Evolutionary conservation across 1,140 invertebrate genomes (phyloP).

Genomic region (Lepidurus apus): DNA sequence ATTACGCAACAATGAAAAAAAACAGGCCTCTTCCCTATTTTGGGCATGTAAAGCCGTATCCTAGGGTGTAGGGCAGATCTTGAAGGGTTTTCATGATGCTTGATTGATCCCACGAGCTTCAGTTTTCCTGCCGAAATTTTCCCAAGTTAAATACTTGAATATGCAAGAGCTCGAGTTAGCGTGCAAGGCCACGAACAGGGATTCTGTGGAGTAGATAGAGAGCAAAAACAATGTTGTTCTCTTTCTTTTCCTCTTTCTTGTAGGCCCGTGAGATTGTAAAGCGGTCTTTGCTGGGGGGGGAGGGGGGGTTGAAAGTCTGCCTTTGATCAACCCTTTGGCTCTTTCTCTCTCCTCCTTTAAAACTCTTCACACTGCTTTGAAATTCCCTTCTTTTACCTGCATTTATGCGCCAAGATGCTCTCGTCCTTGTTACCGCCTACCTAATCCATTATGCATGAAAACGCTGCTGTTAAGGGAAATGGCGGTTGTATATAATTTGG

Average conservation of each 20-base stretch:
- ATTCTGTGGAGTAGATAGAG: background rate
- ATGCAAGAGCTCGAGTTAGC: background rate
- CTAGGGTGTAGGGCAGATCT: no score
- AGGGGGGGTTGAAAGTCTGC: background rate
- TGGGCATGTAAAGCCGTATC: no score
- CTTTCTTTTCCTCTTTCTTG: background rate
- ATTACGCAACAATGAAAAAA: background rate
- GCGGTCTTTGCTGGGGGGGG: background rate
- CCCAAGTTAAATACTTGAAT: background rate
- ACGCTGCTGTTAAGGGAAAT: conserved; percentile 11
- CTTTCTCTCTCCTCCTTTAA: background rate
- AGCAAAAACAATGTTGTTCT: background rate
- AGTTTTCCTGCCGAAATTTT: background rate
- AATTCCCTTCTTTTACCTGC: no score
- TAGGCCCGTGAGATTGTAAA: background rate
- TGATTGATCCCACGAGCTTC: background rate
- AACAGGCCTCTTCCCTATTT: background rate
- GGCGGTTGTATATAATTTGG: background rate
- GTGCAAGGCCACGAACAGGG: background rate
- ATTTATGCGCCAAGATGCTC: no score
- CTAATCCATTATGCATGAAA: conserved; percentile 22
- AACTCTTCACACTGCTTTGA: no score
- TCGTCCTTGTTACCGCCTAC: background rate
- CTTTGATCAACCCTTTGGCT: background rate
- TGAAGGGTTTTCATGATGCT: no score